These are phyloP conservation scores for Palythoa grandis DNA, from an alignment of 92 coral and sea anemone genomes.

Conservation along the genomic window DNA sequence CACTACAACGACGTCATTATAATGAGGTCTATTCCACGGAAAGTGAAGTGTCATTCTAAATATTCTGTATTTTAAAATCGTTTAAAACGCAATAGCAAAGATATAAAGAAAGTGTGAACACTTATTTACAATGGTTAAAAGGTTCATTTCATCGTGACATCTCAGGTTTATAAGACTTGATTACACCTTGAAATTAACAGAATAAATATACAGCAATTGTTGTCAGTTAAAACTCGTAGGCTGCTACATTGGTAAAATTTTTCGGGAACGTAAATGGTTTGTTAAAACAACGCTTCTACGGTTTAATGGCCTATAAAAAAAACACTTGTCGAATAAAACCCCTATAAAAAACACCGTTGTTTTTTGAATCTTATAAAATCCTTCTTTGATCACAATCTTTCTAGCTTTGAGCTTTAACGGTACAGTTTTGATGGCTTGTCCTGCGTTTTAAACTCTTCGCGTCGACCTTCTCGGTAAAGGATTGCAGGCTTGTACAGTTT, in stretches of 20 bases:
- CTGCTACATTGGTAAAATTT: too few species aligned
- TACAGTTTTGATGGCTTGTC: background rate
- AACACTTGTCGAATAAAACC: background rate
- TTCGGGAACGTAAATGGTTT: background rate
- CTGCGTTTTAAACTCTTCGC: background rate
- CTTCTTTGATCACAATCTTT: too few species aligned
- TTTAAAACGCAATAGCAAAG: background rate
- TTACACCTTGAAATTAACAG: too few species aligned
- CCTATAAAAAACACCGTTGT: background rate
- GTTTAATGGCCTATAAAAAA: background rate
- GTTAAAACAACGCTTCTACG: background rate
- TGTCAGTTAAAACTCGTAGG: too few species aligned
- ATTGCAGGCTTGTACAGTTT: background rate
- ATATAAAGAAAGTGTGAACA: background rate
- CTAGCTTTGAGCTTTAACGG: background rate
- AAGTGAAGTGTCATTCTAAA: background rate
- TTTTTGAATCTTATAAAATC: too few species aligned
- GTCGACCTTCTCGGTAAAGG: constrained; percentile 9
- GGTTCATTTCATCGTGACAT: background rate
- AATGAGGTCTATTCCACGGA: background rate
- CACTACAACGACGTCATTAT: too few species aligned
- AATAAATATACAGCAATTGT: too few species aligned
- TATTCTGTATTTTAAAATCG: background rate
- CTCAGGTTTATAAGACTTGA: background rate
- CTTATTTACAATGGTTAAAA: background rate